These are phyloP conservation scores for Onychostoma macrolepis DNA, from an alignment of 2,113 vertebrate genomes.

Conservation along the genomic window DNA sequence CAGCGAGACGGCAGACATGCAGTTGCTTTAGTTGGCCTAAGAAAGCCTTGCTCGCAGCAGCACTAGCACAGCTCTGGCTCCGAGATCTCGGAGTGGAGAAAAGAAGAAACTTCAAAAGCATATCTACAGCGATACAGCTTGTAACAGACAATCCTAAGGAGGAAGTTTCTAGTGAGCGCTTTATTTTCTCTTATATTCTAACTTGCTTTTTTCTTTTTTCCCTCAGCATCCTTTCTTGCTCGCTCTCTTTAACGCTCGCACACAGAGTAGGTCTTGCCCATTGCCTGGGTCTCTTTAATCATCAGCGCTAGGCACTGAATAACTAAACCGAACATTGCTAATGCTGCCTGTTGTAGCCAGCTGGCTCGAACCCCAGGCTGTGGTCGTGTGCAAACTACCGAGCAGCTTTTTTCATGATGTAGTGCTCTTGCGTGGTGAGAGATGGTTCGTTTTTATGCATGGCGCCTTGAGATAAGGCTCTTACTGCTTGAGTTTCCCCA, in stretches of 20 bases:
- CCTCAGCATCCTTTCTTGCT: not conserved
- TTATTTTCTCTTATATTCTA: slow-evolving; percentile 21
- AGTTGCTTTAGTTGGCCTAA: slow-evolving; percentile 40
- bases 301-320: slow-evolving; percentile 23
- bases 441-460: slow-evolving; percentile 29
- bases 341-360: slow-evolving; percentile 31
- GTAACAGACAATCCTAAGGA: slow-evolving; percentile 15
- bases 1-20: not conserved
- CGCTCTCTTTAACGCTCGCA: not conserved
- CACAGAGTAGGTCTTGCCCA: slow-evolving; percentile 19
- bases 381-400: slow-evolving; percentile 21
- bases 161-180: slow-evolving; percentile 22
- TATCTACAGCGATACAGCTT: slow-evolving; percentile 30
- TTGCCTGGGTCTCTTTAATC: slow-evolving; percentile 34
- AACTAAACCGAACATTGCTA: slow-evolving; percentile 32
- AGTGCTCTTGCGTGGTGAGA: slow-evolving; percentile 28
- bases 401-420: slow-evolving; percentile 34
- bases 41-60: slow-evolving; percentile 24
- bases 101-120: slow-evolving; percentile 41
- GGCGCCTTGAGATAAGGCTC: slow-evolving; percentile 30
- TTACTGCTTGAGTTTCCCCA: slow-evolving; percentile 23
- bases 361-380: slow-evolving; percentile 38
- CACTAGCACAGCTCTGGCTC: slow-evolving; percentile 29
- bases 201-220: not conserved
- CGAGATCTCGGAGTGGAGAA: slow-evolving; percentile 17